Percentiles rank a stretch among this genome's conserved stretches.
These are phyloP conservation scores for Ammodytes dubius DNA, from an alignment of 2,113 vertebrate species.

Conservation along the genomic window DNA sequence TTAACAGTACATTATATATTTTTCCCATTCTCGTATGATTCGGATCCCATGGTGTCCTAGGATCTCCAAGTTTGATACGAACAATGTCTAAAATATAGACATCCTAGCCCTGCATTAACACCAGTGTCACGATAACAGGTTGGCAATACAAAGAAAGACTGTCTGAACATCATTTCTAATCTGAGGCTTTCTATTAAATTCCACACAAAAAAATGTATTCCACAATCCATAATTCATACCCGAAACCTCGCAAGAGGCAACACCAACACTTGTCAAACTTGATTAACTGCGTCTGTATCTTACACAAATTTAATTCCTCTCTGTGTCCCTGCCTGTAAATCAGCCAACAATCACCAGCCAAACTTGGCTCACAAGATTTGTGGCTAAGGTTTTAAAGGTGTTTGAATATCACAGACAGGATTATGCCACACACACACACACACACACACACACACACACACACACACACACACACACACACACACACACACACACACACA, in stretches of 20 bases:
- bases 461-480: no score
- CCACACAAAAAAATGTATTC: slow-evolving; percentile 30
- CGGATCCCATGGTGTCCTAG: slow-evolving; percentile 31
- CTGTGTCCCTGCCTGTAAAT: slow-evolving; percentile 64
- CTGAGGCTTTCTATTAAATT: slow-evolving; percentile 56
- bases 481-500: neutral
- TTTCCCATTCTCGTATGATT: slow-evolving; percentile 44
- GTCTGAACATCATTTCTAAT: slow-evolving; percentile 47
- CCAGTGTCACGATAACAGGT: slow-evolving; percentile 17
- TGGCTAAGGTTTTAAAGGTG: slow-evolving; percentile 27
- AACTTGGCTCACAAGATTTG: slow-evolving; percentile 32
- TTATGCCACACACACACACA: neutral
- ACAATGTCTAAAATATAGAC: neutral
- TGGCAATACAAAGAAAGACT: slow-evolving; percentile 39
- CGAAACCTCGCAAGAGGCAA: slow-evolving; percentile 44
- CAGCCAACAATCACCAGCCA: slow-evolving; percentile 40
- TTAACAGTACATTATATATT: slow-evolving; percentile 45
- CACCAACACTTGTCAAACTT: slow-evolving; percentile 69
- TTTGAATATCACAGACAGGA: slow-evolving; percentile 24
- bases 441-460: no score
- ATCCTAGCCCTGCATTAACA: slow-evolving; percentile 11
- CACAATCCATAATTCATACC: slow-evolving; percentile 66
- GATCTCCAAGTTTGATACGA: no score
- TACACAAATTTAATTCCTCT: slow-evolving; percentile 63
- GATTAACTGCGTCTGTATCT: slow-evolving; percentile 67